Base-by-base conservation (phyloP, 23 tunicate genomes). In the Trididemnum clinides region DNA sequence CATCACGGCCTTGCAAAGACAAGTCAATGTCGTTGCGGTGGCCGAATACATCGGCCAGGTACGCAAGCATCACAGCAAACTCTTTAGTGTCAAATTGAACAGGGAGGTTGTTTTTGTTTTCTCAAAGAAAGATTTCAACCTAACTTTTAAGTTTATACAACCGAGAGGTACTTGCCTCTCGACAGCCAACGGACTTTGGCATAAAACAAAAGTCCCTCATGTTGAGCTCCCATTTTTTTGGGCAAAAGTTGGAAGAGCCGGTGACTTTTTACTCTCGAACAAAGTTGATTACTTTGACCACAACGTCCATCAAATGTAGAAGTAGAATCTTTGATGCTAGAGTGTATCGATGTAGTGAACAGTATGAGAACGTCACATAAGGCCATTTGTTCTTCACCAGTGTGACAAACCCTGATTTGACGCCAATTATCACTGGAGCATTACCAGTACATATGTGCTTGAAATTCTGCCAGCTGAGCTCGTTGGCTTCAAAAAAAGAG, bases 1-100 rank as follows among this genome's bases (percentile, higher is more conserved):
- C 75, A 18, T 81, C 85, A 34, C 85, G 85, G 7, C 85, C 85
- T 63, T 81, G 85, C 74, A 81, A 81, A 29, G 51, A 81, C 70
- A 78, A 23, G 32, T 78, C 51, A 36, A 51, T 34, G 51, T 78
- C 66, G 83, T 78, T 78, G 83, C 51, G 50, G 29, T 78, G 83
- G 64, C 83, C 66, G 27, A 78, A 78, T 78, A 78, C 66, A 54
- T 78, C 83, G 49, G 83, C 83, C 21, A 78, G 83, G 29, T 78
- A 78, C 25, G 83, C 83, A n/a, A 78, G 66, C 83, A 18, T 63
- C 29, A 78, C 51, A 23, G 51, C 26, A 66, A 78, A 78, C 29
- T 78, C 83, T 25, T 27, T 20, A 30, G 19, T 54, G 80, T 26
- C 57, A 57, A 78, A 78, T 51, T 51, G 26, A 1, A 57, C 69